A percentile compares a stretch with the other conserved stretches of the same genome.
These are phyloP conservation scores for Lamprotornis superbus DNA, from an alignment of 2,113 vertebrate species.

Conservation along the genomic window DNA sequence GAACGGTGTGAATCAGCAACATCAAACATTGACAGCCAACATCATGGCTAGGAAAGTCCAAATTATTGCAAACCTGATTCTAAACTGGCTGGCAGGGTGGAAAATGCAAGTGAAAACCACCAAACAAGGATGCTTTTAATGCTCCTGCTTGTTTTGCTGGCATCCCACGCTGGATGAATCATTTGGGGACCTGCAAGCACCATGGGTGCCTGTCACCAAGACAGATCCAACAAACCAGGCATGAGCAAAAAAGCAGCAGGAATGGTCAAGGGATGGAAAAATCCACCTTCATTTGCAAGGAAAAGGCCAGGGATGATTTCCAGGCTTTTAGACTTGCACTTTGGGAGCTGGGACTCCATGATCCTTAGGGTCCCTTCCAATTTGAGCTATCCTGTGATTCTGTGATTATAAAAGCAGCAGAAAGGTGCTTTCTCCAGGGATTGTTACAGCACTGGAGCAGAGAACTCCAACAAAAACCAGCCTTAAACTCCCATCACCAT, in stretches of 20 bases:
- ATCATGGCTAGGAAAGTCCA: not conserved
- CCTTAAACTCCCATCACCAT: not conserved
- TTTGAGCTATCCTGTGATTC: not conserved
- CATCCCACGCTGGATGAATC: not conserved
- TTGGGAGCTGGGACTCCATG: not conserved
- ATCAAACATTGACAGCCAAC: not conserved
- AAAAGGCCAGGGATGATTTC: not conserved
- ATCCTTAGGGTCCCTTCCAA: not conserved
- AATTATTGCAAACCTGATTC: not conserved
- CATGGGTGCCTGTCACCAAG: not conserved
- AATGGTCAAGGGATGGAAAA: not conserved
- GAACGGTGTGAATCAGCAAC: not conserved
- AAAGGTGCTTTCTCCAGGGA: not conserved
- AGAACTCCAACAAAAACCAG: not conserved
- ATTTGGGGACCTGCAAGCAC: not conserved
- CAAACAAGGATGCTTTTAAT: not conserved
- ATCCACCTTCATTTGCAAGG: not conserved
- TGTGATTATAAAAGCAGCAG: not conserved
- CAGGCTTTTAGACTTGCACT: not conserved
- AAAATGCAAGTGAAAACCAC: not conserved
- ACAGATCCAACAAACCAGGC: not conserved
- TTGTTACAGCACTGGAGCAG: not conserved
- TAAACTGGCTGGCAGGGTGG: not conserved
- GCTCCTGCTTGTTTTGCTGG: not conserved
- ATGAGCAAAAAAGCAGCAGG: not conserved